phyloP scores from a whole-genome alignment of 1,140 invertebrate species.

The Drosophila orena region DNA sequence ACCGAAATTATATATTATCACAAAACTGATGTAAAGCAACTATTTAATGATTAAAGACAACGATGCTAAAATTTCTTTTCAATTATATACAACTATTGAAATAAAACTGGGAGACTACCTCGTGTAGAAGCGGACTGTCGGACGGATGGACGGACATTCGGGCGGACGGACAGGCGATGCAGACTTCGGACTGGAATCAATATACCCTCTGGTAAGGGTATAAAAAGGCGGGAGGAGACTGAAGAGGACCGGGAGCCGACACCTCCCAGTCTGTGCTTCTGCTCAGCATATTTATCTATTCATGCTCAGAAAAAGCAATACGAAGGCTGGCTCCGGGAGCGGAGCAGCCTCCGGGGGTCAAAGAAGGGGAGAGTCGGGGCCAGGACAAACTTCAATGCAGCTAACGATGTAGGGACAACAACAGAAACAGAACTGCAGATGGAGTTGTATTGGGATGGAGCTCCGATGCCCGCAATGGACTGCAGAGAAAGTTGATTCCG shows the following conservation, averaged over 20 bases:
- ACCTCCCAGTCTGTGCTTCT: conserved; percentile 48
- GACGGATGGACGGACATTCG: too few relatives aligned
- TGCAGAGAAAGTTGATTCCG: conserved; percentile 73
- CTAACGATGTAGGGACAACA: conserved; percentile 78
- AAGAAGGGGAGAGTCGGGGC: not conserved
- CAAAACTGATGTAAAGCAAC: too few relatives aligned
- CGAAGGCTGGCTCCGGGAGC: conserved; percentile 27
- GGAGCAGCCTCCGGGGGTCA: conserved; percentile 2
- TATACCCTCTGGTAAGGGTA: too few relatives aligned
- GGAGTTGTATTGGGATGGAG: conserved; percentile 27
- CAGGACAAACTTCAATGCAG: conserved; percentile 72
- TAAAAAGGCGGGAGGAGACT: conserved; percentile 11
- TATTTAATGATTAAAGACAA: too few relatives aligned
- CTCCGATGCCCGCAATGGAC: conserved; percentile 65
- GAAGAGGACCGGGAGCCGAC: conserved; percentile 32
- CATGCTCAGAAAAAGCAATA: conserved; percentile 80
- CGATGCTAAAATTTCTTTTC: too few relatives aligned
- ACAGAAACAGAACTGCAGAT: conserved; percentile 44
- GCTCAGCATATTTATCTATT: conserved; percentile 79
- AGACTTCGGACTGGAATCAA: too few relatives aligned
- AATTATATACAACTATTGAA: too few relatives aligned
- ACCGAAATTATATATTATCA: too few relatives aligned
- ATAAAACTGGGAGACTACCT: too few relatives aligned
- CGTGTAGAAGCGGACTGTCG: too few relatives aligned
- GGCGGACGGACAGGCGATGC: too few relatives aligned